phyloP scores from a whole-genome alignment of 1,140 invertebrate species.

The Drosophila tani region DNA sequence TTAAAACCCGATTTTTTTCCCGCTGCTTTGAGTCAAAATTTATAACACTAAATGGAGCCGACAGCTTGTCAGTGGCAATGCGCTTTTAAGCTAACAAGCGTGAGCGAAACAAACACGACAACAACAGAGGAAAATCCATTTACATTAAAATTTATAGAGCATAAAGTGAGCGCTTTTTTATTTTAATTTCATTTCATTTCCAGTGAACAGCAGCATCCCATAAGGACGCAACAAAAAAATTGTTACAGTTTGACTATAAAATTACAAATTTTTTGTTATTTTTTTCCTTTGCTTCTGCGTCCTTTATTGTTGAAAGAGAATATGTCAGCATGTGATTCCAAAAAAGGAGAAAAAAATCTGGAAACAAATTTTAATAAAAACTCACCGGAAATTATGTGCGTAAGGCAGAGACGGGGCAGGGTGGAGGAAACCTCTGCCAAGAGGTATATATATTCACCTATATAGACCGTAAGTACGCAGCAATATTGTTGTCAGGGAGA shows the following conservation, averaged over 20 bases:
- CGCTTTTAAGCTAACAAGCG: conserved; percentile 80
- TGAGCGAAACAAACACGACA: conserved; percentile 52
- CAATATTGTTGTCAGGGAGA: conserved; percentile 65
- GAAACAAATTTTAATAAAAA: conserved; percentile 71
- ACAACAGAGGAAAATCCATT: conserved; percentile 67
- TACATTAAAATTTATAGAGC: conserved; percentile 83
- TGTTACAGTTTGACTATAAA: conserved; percentile 82
- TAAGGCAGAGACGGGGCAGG: conserved; percentile 27
- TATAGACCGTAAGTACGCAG: conserved; percentile 55
- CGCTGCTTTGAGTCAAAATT: conserved; percentile 63
- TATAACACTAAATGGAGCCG: conserved; percentile 77
- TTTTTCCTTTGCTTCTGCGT: conserved; percentile 31
- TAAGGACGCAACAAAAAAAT: conserved; percentile 58
- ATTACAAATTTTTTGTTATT: conserved; percentile 62
- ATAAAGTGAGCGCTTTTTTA: conserved; percentile 78
- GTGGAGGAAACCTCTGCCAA: conserved; percentile 45
- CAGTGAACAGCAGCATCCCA: conserved; percentile 46
- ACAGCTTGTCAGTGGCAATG: conserved; percentile 81
- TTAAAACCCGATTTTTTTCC: conserved; percentile 21
- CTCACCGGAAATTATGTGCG: conserved; percentile 83
- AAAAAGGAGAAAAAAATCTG: conserved; percentile 14
- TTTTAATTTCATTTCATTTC: conserved; percentile 72
- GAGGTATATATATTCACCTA: conserved; percentile 41
- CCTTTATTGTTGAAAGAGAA: conserved; percentile 69
- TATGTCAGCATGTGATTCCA: conserved; percentile 81